These are phyloP conservation scores for Agonopterix alstromeriana DNA, from an alignment of 2,888 invertebrate genomes.

Conservation along the genomic window DNA sequence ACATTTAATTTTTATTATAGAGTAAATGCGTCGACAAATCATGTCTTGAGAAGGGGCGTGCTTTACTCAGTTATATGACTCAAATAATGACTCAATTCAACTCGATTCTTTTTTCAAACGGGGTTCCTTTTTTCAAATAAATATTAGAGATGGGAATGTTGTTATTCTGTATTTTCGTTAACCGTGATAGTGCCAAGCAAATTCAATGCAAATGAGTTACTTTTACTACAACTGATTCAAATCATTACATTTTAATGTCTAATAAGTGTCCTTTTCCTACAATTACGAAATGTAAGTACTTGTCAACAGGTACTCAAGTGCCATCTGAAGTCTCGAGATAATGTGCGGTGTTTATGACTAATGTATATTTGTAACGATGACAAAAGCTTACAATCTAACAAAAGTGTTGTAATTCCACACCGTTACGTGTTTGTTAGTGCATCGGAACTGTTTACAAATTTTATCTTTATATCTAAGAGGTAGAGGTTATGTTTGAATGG, in stretches of 20 bases:
- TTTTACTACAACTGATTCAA: no score
- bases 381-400: constrained; percentile 68
- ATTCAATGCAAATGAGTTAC: no score
- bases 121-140: no score
- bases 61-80: background rate
- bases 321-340: background rate
- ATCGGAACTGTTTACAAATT: background rate
- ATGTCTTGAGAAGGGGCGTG: background rate
- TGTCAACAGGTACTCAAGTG: no score
- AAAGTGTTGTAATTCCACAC: constrained; percentile 70
- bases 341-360: constrained; percentile 44
- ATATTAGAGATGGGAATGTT: no score
- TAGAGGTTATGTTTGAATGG: constrained; percentile 24
- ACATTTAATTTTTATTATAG: background rate
- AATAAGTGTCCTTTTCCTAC: no score
- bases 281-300: no score
- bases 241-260: no score
- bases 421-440: constrained; percentile 55
- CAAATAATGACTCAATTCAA: no score
- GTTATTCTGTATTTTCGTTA: no score
- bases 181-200: no score
- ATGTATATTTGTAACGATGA: constrained; percentile 57
- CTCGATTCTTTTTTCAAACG: no score
- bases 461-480: background rate
- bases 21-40: background rate